Percentiles rank a stretch among this genome's conserved stretches.
Evolutionary conservation across 2,113 vertebrate genomes (phyloP).

Genomic region (Todiramphus saurophagus): DNA sequence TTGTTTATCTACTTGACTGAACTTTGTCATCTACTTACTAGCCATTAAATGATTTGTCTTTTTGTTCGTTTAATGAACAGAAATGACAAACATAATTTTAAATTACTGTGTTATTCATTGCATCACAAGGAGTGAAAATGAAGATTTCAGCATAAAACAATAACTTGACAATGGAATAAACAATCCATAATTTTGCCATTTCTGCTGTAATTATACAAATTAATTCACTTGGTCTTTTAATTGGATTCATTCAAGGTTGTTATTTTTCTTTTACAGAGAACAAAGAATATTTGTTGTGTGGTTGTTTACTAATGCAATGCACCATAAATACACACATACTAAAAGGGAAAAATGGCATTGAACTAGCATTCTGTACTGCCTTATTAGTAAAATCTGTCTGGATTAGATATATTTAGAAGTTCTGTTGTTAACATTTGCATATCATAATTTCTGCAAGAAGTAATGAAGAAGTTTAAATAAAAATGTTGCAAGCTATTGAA

Average conservation of each 20-base stretch:
- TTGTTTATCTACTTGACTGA: neutral
- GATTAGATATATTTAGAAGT: neutral
- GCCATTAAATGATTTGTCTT: neutral
- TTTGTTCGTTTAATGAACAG: constrained; percentile 4
- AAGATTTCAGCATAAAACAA: neutral
- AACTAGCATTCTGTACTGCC: neutral
- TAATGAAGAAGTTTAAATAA: neutral
- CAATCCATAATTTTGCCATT: neutral
- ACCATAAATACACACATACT: neutral
- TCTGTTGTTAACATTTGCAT: neutral
- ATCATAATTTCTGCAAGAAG: neutral
- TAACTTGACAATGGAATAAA: constrained; percentile 6
- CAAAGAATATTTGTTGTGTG: neutral
- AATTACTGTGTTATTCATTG: neutral
- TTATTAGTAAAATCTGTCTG: neutral
- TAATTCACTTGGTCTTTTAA: neutral
- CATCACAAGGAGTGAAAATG: constrained; percentile 2
- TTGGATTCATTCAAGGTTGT: neutral
- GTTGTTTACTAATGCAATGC: neutral
- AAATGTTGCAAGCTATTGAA: neutral
- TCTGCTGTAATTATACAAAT: neutral
- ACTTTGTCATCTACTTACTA: neutral
- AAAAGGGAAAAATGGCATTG: neutral
- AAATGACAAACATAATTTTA: neutral
- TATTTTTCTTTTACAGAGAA: constrained; percentile 5